Percentiles rank a stretch among this genome's conserved stretches.
Evolutionary conservation across 2,113 vertebrate species (phyloP).

Genomic region (Ceyx melanurus): DNA sequence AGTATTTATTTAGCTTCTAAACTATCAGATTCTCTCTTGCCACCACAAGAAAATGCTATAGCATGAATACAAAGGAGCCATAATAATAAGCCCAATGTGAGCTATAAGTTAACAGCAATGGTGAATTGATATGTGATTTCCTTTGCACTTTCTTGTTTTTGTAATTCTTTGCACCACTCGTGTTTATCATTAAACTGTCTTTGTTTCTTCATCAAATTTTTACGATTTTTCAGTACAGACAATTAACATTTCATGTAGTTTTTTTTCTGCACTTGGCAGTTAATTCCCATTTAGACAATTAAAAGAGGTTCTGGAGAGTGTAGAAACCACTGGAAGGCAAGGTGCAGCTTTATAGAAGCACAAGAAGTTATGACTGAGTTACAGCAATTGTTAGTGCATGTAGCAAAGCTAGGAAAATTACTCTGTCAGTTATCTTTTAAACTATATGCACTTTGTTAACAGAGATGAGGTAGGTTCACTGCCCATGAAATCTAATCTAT

Average conservation of each 20-base stretch:
- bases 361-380: background rate
- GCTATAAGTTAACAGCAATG: background rate
- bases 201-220: conserved; percentile 62
- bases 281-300: background rate
- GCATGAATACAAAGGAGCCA: background rate
- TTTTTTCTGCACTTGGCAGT: conserved; percentile 47
- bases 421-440: background rate
- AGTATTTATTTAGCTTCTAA: background rate
- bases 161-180: conserved; percentile 17
- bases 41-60: background rate
- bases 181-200: conserved; percentile 26
- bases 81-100: background rate
- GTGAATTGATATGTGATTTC: background rate
- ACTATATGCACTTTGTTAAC: background rate
- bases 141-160: conserved; percentile 30
- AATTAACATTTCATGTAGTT: conserved; percentile 50
- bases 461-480: background rate
- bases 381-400: background rate
- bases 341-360: background rate
- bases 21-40: background rate
- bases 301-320: background rate
- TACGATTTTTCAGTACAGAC: conserved; percentile 48
- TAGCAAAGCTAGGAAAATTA: background rate
- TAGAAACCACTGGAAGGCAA: background rate
- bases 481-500: background rate